Evolutionary conservation across 2,888 invertebrate species (phyloP).

Genomic region (Rhagonycha lutea): DNA sequence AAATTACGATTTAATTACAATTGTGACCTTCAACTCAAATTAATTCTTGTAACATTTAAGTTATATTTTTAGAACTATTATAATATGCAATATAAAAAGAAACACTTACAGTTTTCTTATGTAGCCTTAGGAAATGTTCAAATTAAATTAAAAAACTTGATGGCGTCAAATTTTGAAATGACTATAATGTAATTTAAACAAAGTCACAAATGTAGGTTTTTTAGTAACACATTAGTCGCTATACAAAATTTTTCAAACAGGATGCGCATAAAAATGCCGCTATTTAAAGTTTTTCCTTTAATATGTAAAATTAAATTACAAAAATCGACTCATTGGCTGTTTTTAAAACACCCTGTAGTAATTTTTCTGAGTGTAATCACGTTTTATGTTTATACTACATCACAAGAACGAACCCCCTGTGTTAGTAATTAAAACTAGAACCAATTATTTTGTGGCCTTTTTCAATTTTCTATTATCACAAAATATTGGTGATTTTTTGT

Average conservation of each 20-base stretch:
- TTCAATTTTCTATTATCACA: neutral
- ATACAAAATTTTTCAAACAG: neutral
- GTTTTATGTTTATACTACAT: neutral
- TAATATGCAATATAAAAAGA: neutral
- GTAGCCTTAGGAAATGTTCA: neutral
- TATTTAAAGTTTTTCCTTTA: neutral
- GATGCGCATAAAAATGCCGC: neutral
- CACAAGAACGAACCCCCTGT: neutral
- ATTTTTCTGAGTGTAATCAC: no score
- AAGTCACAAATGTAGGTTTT: neutral
- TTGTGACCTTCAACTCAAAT: slow-evolving; percentile 19
- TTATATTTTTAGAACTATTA: neutral
- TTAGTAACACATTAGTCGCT: neutral
- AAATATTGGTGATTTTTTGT: neutral
- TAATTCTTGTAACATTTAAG: neutral
- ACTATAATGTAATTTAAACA: neutral
- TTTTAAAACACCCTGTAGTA: neutral
- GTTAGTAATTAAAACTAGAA: neutral
- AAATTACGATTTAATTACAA: slow-evolving; percentile 21
- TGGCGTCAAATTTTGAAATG: neutral
- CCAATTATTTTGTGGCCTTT: neutral
- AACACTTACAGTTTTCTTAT: neutral
- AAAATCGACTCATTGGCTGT: neutral
- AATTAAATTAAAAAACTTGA: neutral
- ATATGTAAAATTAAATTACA: neutral